These are phyloP conservation scores for Agelaius tricolor DNA, from an alignment of 2,113 vertebrate genomes.

Conservation along the genomic window DNA sequence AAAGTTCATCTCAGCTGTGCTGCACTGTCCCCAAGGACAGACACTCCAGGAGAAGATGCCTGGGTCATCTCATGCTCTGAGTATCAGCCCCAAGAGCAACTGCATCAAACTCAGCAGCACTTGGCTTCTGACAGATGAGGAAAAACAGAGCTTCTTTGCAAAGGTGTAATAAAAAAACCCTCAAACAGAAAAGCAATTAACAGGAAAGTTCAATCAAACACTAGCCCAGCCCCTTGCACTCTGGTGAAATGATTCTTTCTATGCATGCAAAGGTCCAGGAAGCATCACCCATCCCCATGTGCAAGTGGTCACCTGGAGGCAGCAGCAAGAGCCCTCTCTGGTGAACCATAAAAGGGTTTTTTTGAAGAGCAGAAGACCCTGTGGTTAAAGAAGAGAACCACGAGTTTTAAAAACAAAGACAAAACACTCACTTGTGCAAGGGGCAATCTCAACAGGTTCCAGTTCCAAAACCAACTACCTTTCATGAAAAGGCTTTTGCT, in stretches of 20 bases:
- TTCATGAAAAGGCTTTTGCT: not conserved
- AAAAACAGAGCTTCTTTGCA: not conserved
- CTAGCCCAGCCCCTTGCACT: accelerated
- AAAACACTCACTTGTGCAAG: not conserved
- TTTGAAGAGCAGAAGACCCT: constrained; percentile 25
- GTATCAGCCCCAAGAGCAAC: accelerated
- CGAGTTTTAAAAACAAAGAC: not conserved
- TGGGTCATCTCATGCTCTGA: not conserved
- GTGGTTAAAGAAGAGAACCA: constrained; percentile 45
- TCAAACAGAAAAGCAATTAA: not conserved
- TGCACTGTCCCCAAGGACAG: not conserved
- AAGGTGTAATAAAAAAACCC: not conserved
- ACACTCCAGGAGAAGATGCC: not conserved
- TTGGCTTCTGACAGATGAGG: no score
- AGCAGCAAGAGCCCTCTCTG: not conserved
- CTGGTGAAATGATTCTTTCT: not conserved
- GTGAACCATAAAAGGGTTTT: not conserved
- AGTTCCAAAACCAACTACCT: not conserved
- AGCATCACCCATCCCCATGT: not conserved
- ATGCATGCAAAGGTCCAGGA: not conserved
- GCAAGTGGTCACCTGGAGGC: not conserved
- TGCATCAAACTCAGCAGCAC: not conserved
- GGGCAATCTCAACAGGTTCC: constrained; percentile 1
- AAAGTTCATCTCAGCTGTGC: not conserved
- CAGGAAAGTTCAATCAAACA: not conserved